These are phyloP conservation scores for Proisotoma minuta DNA, from an alignment of 2,888 invertebrate species.

Conservation along the genomic window DNA sequence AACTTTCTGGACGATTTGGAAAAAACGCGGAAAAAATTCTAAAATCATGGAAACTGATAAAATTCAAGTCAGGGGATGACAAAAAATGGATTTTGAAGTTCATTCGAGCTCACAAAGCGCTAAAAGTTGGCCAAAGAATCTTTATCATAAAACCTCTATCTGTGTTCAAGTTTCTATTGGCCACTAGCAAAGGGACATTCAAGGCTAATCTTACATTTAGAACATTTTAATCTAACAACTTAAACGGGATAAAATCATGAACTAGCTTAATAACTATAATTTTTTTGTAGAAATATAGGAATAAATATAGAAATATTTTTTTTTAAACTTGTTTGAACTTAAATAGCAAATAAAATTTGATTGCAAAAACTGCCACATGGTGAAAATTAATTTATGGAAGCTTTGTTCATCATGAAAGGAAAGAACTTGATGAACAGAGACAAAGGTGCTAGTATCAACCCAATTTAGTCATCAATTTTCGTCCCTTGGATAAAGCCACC, in stretches of 20 bases:
- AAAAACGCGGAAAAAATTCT: background rate
- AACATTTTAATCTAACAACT: background rate
- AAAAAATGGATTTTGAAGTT: background rate
- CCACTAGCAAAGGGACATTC: background rate
- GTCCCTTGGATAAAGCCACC: no score
- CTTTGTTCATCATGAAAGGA: no score
- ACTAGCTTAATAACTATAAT: no score
- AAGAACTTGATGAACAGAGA: no score
- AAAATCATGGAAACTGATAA: background rate
- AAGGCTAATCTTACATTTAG: background rate
- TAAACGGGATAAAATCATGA: background rate
- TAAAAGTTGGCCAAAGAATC: background rate
- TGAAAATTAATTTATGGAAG: no score
- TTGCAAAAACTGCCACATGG: no score
- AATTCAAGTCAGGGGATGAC: background rate
- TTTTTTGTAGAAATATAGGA: no score
- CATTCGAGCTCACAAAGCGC: background rate
- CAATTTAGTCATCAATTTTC: no score
- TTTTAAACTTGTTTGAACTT: no score
- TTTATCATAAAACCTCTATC: background rate
- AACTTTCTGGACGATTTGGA: background rate
- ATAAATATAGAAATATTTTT: no score
- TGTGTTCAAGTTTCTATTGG: background rate
- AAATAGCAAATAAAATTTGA: no score
- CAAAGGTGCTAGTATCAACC: no score